Base-by-base conservation (phyloP, 2,113 vertebrate species). In the Spermophilus dauricus region DNA sequence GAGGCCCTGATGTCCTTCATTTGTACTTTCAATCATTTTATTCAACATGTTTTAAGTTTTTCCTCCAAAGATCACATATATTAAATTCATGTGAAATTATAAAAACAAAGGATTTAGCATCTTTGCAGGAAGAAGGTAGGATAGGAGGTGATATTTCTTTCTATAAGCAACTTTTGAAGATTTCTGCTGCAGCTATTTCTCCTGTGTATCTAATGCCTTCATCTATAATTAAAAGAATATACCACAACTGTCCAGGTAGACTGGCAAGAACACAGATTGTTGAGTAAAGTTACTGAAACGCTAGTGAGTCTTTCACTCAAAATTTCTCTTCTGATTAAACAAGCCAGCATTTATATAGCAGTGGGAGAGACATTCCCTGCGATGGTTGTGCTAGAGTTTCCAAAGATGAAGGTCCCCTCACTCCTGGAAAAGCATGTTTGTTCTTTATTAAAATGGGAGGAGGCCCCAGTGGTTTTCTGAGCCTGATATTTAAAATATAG, bases 401-500 rank as follows among this genome's bases (percentile, higher is more conserved):
- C 20, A 86, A 83, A 90, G 3, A 32, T 45, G 56, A 56, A 39
- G 7, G 1, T 30, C 86, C 69, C 26, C 17, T 34, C 63, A 82
- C 77, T 28, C n/a, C 32, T 13, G 7, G 65, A 84, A 93, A 91
- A 67, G 26, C 39, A 86, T 48, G 75, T 63, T 37, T 80, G 61
- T 34, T 91, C 67, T 93, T 78, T 45, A 72, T 39, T 83, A 61
- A 78, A 83, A 80, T 12, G 83, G 26, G 37, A 42, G 72, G 37
- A n/a, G 39, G 65, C 37, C 26, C 78, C 80, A 78, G 86, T 39
- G 56, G 65, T 58, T 94, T 91, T 89, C 93, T 86, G 51, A 92
- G 91, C 30, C 30, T 95, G 76, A 13, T 70, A 42, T 88, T 94
- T 88, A 85, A 88, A 80, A 56, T 34, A 17, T 30, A 58, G 22